These are phyloP conservation scores for Ischnura elegans DNA, from an alignment of 2,888 invertebrate species.

Conservation along the genomic window DNA sequence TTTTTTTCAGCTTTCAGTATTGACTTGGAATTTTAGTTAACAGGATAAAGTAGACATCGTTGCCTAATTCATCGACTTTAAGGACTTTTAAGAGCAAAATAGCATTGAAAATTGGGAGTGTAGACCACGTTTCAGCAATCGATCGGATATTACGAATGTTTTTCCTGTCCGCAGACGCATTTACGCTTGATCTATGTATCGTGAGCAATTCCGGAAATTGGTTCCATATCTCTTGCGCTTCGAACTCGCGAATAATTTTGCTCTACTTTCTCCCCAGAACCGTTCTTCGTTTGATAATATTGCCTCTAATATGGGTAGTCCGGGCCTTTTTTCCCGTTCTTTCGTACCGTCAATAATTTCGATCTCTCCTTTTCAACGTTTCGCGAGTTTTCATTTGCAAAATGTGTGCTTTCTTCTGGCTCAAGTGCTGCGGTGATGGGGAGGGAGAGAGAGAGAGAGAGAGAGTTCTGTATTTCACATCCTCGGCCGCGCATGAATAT, in stretches of 20 bases:
- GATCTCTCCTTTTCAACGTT: background rate
- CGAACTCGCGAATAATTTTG: background rate
- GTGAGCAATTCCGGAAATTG: too few species aligned
- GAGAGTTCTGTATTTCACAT: background rate
- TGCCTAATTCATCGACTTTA: too few species aligned
- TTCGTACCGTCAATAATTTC: background rate
- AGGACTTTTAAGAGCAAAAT: too few species aligned
- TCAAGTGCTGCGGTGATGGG: background rate
- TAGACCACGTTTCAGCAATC: too few species aligned
- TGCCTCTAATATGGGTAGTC: background rate
- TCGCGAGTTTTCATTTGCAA: background rate
- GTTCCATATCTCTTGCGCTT: too few species aligned
- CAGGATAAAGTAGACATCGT: too few species aligned
- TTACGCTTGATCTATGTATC: too few species aligned
- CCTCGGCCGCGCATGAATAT: background rate
- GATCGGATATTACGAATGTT: background rate
- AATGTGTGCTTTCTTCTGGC: background rate
- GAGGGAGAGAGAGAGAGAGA: too few species aligned
- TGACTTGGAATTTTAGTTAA: too few species aligned
- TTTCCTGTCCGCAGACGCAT: background rate
- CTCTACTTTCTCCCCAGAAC: background rate
- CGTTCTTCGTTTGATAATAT: background rate
- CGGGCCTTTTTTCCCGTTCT: background rate
- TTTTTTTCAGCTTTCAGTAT: too few species aligned
- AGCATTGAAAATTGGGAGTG: too few species aligned